Conservation (phyloP, 2,888 invertebrate species). For the Phanerotoma sp. region DNA sequence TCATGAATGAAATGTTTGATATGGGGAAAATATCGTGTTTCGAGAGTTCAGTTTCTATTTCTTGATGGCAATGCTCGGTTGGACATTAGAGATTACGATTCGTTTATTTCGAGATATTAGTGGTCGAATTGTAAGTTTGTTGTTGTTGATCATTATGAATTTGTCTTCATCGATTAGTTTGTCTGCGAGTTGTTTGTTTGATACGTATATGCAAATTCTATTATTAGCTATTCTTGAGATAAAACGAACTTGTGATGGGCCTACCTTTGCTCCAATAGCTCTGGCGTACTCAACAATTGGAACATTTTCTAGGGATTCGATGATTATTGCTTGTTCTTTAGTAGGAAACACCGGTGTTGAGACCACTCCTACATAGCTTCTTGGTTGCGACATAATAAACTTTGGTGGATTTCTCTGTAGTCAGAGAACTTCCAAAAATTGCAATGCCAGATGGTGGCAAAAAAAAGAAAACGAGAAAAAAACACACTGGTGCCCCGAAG, state of each 20-base stretch:
- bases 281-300: conserved; percentile 1
- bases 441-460: too few relatives aligned
- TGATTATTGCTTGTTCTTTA: conserved; percentile 8
- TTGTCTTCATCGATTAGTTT: conserved; percentile 14
- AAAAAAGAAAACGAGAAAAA: too few relatives aligned
- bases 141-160: conserved; percentile 1
- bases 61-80: conserved; percentile 21
- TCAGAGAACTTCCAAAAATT: too few relatives aligned
- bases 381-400: too few relatives aligned
- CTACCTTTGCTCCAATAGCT: conserved; percentile 1
- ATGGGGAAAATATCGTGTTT: not conserved
- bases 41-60: conserved; percentile 11
- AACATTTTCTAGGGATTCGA: conserved; percentile 1
- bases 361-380: too few relatives aligned
- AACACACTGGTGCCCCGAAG: too few relatives aligned
- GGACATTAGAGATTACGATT: conserved; percentile 25
- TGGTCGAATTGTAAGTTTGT: not conserved
- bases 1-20: conserved; percentile 15
- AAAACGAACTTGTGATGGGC: conserved; percentile 18
- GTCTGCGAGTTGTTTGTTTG: conserved; percentile 14
- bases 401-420: too few relatives aligned
- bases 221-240: conserved; percentile 24
- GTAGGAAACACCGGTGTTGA: not conserved
- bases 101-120: conserved; percentile 20
- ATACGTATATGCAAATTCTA: conserved; percentile 26